Conservation (phyloP, 2,888 invertebrate genomes). For the Lapara coniferarum region DNA sequence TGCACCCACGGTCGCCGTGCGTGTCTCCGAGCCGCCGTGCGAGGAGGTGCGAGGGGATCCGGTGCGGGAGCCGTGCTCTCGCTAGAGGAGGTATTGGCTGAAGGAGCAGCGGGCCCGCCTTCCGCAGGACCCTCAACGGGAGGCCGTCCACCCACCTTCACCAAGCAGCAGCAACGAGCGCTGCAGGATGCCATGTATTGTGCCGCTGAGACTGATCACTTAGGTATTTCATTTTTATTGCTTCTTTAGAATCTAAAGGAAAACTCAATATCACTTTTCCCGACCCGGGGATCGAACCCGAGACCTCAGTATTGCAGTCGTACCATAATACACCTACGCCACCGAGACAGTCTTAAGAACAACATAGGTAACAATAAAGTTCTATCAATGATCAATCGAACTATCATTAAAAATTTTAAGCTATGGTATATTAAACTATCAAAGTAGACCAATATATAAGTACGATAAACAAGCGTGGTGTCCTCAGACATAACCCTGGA, state of each 20-base stretch:
- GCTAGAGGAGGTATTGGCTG: constrained; percentile 94
- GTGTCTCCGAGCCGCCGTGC: constrained; percentile 88
- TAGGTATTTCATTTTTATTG: constrained; percentile 78
- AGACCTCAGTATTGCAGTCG: too few species aligned
- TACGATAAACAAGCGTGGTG: not conserved
- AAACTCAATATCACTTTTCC: too few species aligned
- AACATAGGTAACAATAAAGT: too few species aligned
- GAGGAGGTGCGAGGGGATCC: constrained; percentile 82
- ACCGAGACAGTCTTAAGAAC: too few species aligned
- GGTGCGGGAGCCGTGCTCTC: constrained; percentile 90
- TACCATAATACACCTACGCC: too few species aligned
- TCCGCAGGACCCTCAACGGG: constrained; percentile 60
- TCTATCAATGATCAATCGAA: too few species aligned
- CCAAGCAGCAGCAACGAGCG: constrained; percentile 92
- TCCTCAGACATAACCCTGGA: constrained; percentile 92
- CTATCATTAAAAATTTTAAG: too few species aligned
- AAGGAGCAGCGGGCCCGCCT: constrained; percentile 83
- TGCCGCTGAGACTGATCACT: constrained; percentile 94
- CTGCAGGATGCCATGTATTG: constrained; percentile 97
- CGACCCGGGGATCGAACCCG: too few species aligned
- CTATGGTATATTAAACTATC: too few species aligned
- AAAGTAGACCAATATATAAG: too few species aligned
- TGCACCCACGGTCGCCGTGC: constrained; percentile 94
- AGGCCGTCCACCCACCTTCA: constrained; percentile 79
- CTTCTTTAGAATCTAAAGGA: not conserved